These are phyloP conservation scores for Ceratothoa steindachneri DNA, from an alignment of 2,888 invertebrate species.

Conservation along the genomic window DNA sequence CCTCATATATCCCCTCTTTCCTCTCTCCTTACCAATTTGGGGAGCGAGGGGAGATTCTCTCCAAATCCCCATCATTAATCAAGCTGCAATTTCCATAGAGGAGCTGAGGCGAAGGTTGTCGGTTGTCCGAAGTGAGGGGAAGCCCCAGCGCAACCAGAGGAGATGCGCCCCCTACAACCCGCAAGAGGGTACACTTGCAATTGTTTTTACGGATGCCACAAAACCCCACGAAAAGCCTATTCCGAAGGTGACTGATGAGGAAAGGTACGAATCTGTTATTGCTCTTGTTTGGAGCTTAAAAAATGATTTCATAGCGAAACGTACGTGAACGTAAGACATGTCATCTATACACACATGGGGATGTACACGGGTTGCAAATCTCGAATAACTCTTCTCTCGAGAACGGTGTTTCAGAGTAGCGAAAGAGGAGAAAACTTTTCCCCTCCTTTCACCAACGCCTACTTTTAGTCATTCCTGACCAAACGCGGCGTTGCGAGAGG, in stretches of 20 bases:
- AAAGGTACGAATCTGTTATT: too few relatives aligned
- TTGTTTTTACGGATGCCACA: neutral
- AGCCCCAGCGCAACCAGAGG: neutral
- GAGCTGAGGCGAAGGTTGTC: neutral
- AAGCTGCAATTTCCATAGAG: constrained; percentile 4
- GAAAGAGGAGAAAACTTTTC: too few relatives aligned
- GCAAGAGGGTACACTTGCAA: neutral
- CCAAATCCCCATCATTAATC: constrained; percentile 13
- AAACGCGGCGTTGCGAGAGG: too few relatives aligned
- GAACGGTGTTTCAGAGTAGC: too few relatives aligned
- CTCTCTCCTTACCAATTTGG: neutral
- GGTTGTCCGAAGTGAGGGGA: neutral
- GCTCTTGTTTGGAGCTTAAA: too few relatives aligned
- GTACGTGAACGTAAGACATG: too few relatives aligned
- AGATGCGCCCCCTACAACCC: neutral
- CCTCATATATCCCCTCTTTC: neutral
- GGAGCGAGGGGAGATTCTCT: neutral
- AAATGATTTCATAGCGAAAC: too few relatives aligned
- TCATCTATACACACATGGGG: too few relatives aligned
- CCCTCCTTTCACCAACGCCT: too few relatives aligned
- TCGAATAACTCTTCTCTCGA: too few relatives aligned
- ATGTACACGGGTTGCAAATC: too few relatives aligned
- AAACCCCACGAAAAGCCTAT: neutral
- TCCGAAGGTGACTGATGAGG: neutral
- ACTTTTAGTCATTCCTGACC: too few relatives aligned